phyloP scores from a whole-genome alignment of 2,888 invertebrate genomes.

The Smittia aterrima region DNA sequence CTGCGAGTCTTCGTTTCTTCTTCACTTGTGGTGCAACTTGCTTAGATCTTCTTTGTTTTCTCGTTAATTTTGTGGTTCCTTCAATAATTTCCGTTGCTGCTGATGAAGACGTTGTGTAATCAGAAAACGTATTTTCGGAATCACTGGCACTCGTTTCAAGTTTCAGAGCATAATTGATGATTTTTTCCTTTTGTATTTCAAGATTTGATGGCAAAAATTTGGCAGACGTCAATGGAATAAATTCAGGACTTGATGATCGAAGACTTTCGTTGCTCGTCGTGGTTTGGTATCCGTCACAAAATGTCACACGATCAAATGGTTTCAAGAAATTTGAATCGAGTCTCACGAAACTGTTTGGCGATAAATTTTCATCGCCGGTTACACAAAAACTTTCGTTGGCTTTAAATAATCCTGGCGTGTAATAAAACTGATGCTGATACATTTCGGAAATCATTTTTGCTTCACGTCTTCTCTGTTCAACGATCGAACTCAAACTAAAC shows the following conservation, averaged over 20 bases:
- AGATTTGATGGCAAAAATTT: conserved; percentile 18
- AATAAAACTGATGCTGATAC: neutral
- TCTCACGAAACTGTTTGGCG: conserved; percentile 3
- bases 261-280: conserved; percentile 13
- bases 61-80: conserved; percentile 50
- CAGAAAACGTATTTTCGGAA: neutral
- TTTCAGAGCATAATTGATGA: neutral
- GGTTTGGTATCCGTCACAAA: neutral
- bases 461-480: neutral
- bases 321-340: neutral
- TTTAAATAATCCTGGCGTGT: conserved; percentile 20
- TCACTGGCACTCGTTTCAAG: conserved; percentile 6
- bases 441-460: neutral
- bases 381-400: neutral
- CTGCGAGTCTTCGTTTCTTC: conserved; percentile 80
- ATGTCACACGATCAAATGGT: neutral
- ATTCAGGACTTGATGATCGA: conserved; percentile 28
- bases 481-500: neutral
- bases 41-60: conserved; percentile 60
- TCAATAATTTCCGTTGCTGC: neutral
- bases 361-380: neutral
- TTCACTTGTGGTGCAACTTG: conserved; percentile 76
- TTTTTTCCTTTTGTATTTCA: conserved; percentile 4
- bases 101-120: neutral
- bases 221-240: conserved; percentile 4